These are phyloP conservation scores for Ommatoiulus sabulosus DNA, from an alignment of 2,888 invertebrate genomes.

Conservation along the genomic window DNA sequence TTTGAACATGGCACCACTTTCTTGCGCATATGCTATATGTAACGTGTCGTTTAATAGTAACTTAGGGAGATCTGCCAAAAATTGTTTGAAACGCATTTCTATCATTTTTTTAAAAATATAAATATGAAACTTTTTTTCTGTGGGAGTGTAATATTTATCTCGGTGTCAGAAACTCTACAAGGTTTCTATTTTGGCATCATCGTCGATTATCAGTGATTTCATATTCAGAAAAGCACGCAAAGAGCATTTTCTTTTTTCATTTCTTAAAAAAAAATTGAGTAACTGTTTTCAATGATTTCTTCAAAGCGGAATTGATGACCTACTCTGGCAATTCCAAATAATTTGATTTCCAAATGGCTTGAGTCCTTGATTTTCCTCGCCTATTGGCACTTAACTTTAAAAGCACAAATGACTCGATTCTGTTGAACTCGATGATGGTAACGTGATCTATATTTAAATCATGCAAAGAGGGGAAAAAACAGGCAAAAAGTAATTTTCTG, in stretches of 20 bases:
- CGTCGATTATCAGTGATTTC: conserved; percentile 13
- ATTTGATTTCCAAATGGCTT: background rate
- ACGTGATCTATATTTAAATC: conserved; percentile 38
- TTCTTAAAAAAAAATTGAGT: background rate
- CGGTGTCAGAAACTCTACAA: background rate
- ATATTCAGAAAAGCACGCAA: background rate
- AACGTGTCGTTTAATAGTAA: too few relatives aligned
- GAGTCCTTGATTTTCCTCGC: background rate
- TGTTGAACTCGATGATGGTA: background rate
- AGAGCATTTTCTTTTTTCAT: background rate
- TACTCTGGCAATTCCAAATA: conserved; percentile 14
- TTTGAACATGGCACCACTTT: too few relatives aligned
- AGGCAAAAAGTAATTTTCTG: conserved; percentile 18
- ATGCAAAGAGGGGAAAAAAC: background rate
- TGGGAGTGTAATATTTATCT: background rate
- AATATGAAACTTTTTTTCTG: background rate
- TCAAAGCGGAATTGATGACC: background rate
- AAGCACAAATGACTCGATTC: conserved; percentile 23
- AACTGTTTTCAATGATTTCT: background rate
- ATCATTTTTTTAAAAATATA: background rate
- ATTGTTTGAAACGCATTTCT: too few relatives aligned
- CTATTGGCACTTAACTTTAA: background rate
- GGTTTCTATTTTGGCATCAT: background rate
- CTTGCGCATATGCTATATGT: too few relatives aligned
- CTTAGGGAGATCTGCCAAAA: too few relatives aligned